Evolutionary conservation across 2,888 invertebrate genomes (phyloP), one percentile per base, ranked within the genome.

Genomic region (Cyclophora punctaria): DNA sequence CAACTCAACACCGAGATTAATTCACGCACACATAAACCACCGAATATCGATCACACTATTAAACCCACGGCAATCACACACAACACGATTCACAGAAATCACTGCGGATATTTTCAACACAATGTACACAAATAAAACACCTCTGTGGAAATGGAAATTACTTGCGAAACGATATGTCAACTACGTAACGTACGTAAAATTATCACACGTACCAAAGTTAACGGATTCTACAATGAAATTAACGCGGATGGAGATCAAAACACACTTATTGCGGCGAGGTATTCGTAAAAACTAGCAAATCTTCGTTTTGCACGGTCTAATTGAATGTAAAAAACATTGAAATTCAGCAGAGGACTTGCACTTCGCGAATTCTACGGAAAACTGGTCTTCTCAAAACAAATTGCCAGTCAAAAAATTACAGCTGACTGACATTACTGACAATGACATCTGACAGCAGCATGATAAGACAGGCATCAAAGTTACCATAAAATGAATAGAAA

Each of bases 111-210:
- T 73, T 78, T 76, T 73, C 69, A 74, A 78, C 75, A 71, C 71
- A 67, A 72, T 67, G 73, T 80, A 84, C 83, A 85, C 83, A 84
- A 83, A 81, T 81, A 81, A 75, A 79, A 76, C 79, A 81, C 78
- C 78, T 75, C 71, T 60, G 58, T 71, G 67, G 71, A 75, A 37
- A 37, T 37, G 37, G 37, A 37, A 72, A 75, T 70, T 74, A 80
- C 80, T 85, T 83, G 82, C 80, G 82, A 85, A 83, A 84, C 69
- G 78, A 75, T 76, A 79, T 78, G 82, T 80, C 83, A 83, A 82
- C 68, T 70, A 67, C 70, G 20, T 33, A 20, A 67, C 70, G 71
- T 75, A 80, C 75, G 76, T 80, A 75, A 79, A 81, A 73, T 70
- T 66, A 72, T 68, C 67, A 66, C 63, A 57, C 63, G 46, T 40